phyloP scores from a whole-genome alignment of 53 echinoderm and acorn worm genomes.

The Paracentrotus lividus region DNA sequence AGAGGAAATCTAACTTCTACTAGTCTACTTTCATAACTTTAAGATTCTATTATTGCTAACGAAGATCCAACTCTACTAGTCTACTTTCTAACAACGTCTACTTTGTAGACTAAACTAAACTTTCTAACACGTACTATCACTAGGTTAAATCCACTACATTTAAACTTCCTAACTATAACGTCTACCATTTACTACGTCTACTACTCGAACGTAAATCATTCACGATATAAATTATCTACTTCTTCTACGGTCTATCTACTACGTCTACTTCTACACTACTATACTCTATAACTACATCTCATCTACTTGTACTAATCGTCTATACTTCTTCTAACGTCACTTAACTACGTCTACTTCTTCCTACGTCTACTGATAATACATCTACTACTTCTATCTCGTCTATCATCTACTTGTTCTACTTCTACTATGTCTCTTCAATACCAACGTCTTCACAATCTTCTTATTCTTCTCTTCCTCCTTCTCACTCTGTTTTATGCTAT shows the following conservation, averaged over 20 bases:
- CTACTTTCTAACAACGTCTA: no score
- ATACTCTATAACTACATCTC: background rate
- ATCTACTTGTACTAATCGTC: constrained; percentile 21
- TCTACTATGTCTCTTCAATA: background rate
- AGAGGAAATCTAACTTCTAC: no score
- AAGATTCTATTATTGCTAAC: no score
- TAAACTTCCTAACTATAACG: no score
- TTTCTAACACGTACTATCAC: no score
- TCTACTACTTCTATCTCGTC: background rate
- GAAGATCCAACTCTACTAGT: no score
- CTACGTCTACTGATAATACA: background rate
- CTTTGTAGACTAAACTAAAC: no score
- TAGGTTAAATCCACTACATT: no score
- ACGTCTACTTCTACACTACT: constrained; percentile 11
- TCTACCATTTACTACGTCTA: no score
- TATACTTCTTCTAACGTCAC: constrained; percentile 18
- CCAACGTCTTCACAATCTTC: background rate
- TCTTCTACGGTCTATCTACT: background rate
- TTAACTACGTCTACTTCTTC: background rate
- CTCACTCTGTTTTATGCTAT: background rate
- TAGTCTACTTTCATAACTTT: no score
- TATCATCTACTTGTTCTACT: background rate
- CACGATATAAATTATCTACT: background rate
- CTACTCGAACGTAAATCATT: background rate
- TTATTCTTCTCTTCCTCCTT: no score